Base-by-base conservation (phyloP, 2,113 vertebrate genomes). In the Ellobius talpinus region DNA sequence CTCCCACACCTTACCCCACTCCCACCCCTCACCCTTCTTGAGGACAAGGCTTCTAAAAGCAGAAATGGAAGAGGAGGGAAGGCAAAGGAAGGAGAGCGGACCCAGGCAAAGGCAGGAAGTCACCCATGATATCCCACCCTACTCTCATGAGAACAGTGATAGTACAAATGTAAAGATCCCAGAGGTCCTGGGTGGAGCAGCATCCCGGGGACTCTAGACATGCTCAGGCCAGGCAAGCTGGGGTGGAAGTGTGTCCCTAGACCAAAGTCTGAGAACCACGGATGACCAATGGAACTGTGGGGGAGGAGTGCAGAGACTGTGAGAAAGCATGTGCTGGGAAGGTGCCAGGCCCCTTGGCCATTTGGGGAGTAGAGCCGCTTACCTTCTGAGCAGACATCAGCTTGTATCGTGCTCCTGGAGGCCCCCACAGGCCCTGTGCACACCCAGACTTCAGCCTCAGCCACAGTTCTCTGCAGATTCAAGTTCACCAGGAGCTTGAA, bases 341-440 rank as follows among this genome's bases (percentile, higher is more conserved):
- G 33, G 9, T 3, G 4, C 23, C 9, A 23, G 4, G 50, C 33
- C 4, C 66, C 82, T 36, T 3, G 31, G 10, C 5, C 14, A 33
- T 0, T 0, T 26, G 79, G 42, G 1, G 12, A 4, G 7, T 33
- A n/a, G 50, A 10, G 23, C 23, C 70, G 23, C 24, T 81, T 1
- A 5, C 50, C 55, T 14, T 29, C 31, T 61, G 73, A 50, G 24
- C 45, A 73, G 33, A 42, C 31, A 0, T 33, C 33, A 31, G 19
- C 76, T n/a, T 13, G 19, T 4, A 21, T 23, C 36, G 11, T 14
- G 4, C 66, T 65, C 16, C 87, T 61, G 23, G 21, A 50, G 24
- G 1, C 7, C 45, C 9, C 14, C 73, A 9, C 79, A 23, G 0
- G 2, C 10, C 33, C 45, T 7, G 1, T 3, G 45, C 73, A 33